phyloP scores from a whole-genome alignment of 2,797 vertebrate genomes.

The Oreochromis grahami region DNA sequence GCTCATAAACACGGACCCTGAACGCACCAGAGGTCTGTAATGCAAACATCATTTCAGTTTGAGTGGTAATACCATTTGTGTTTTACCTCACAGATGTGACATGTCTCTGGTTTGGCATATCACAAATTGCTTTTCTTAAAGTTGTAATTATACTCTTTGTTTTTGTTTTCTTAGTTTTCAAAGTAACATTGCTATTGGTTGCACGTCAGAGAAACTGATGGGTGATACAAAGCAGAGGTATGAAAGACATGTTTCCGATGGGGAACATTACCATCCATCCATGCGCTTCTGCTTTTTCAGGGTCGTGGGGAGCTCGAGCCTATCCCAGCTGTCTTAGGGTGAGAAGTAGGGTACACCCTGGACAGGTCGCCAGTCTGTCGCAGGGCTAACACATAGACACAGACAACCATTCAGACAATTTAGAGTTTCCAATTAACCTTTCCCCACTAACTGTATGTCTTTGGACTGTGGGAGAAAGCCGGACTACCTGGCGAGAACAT shows the following conservation, averaged over 20 bases:
- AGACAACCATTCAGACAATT: not conserved
- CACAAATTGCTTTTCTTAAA: not conserved
- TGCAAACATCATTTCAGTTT: not conserved
- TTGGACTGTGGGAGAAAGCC: not conserved
- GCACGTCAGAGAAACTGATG: not conserved
- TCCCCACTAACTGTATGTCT: not conserved
- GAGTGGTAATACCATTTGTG: not conserved
- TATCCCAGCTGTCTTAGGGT: not conserved
- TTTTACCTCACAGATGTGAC: not conserved
- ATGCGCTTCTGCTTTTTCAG: too few relatives aligned
- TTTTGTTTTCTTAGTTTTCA: not conserved
- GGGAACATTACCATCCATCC: too few relatives aligned
- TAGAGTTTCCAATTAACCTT: not conserved
- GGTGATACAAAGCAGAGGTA: not conserved
- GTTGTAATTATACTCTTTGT: not conserved
- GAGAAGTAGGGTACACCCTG: not conserved
- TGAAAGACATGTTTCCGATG: not conserved
- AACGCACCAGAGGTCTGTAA: constrained; percentile 53
- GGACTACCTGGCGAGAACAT: not conserved
- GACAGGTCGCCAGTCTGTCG: not conserved
- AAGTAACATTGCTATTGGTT: not conserved
- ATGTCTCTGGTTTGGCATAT: not conserved
- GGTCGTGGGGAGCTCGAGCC: too few relatives aligned
- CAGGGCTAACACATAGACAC: not conserved
- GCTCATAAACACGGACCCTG: constrained; percentile 35